phyloP scores from a whole-genome alignment of 2,888 invertebrate genomes.

The Actias luna region DNA sequence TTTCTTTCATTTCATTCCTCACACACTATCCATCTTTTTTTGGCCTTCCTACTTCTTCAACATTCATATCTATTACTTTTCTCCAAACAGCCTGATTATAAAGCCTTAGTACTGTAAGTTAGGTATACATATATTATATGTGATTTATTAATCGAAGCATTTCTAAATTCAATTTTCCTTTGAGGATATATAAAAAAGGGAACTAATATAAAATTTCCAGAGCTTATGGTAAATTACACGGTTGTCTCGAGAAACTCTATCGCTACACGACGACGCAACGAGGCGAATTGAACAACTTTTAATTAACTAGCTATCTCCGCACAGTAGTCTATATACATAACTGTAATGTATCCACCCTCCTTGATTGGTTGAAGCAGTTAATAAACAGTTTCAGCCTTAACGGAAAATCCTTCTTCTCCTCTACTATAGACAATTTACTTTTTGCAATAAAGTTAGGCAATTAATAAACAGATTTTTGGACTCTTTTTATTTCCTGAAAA shows the following conservation, averaged over 20 bases:
- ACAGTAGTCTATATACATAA: background rate
- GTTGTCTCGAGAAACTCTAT: background rate
- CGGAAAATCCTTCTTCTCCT: background rate
- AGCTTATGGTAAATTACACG: background rate
- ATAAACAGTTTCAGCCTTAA: background rate
- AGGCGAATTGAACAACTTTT: conserved; percentile 3
- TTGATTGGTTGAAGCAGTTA: background rate
- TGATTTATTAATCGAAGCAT: background rate
- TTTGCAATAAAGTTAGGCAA: background rate
- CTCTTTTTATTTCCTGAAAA: no score
- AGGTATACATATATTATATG: background rate
- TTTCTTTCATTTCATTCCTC: no score
- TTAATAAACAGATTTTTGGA: no score
- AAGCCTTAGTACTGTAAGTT: no score
- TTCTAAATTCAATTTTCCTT: background rate
- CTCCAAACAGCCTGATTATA: no score
- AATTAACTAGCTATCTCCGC: background rate
- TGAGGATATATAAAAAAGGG: background rate
- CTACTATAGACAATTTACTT: no score
- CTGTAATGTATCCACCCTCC: background rate
- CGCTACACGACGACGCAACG: background rate
- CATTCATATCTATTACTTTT: no score
- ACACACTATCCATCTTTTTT: no score
- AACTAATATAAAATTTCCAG: conserved; percentile 20
- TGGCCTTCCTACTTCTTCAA: no score